Conservation (phyloP, 2,797 vertebrate genomes). For the Sebastes steindachneri region DNA sequence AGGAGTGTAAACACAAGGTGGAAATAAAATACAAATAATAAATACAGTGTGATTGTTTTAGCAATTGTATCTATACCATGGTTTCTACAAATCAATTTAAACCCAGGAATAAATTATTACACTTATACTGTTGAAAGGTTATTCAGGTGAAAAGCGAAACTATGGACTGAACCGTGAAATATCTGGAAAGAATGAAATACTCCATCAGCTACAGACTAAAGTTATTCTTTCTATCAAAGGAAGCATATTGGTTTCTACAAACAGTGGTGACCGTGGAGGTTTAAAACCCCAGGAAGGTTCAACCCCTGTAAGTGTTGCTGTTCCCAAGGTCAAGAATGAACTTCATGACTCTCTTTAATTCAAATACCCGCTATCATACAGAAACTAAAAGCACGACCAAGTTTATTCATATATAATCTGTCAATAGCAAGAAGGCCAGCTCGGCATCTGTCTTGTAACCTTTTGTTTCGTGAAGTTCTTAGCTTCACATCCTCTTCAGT, state of each 20-base stretch:
- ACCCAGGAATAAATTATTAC: not conserved
- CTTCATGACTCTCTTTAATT: too few species aligned
- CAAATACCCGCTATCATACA: too few species aligned
- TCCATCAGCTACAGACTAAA: not conserved
- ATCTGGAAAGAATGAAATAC: not conserved
- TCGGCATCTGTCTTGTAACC: too few species aligned
- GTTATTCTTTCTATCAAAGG: not conserved
- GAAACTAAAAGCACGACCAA: too few species aligned
- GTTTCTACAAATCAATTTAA: not conserved
- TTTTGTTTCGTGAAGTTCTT: too few species aligned
- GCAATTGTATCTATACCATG: not conserved
- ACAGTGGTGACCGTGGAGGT: not conserved
- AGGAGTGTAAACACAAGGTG: not conserved
- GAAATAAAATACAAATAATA: slow-evolving; percentile 1
- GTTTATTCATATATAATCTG: not conserved
- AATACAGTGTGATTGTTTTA: not conserved
- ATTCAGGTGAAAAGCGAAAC: not conserved
- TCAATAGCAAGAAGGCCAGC: too few species aligned
- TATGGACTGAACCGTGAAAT: not conserved
- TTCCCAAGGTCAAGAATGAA: too few species aligned
- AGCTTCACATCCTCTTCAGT: too few species aligned
- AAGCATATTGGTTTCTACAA: not conserved
- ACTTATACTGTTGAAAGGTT: not conserved
- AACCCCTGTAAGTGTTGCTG: not conserved
- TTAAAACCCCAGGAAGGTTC: not conserved